Evolutionary conservation across 2,797 vertebrate genomes (phyloP).

Genomic region (Parauchenoglanis punctatus): DNA sequence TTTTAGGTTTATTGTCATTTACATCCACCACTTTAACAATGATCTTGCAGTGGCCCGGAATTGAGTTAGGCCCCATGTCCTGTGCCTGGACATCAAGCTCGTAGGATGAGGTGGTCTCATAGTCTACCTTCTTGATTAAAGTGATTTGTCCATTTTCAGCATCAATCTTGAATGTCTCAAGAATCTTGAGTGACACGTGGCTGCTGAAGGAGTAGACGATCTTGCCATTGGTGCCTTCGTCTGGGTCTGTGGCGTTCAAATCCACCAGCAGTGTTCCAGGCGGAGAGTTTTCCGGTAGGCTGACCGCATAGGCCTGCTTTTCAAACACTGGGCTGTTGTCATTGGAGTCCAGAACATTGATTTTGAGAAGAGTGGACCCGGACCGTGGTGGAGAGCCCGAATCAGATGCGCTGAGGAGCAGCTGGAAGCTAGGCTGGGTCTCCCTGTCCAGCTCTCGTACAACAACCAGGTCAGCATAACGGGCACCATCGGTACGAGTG

Average conservation of each 20-base stretch:
- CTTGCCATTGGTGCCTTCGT: slow-evolving; percentile 95
- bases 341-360: slow-evolving; percentile 94
- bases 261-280: slow-evolving; percentile 88
- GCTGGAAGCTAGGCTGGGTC: slow-evolving; percentile 86
- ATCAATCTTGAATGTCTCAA: slow-evolving; percentile 91
- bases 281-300: slow-evolving; percentile 85
- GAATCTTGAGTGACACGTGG: slow-evolving; percentile 89
- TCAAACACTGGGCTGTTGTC: slow-evolving; percentile 95
- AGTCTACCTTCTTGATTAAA: slow-evolving; percentile 91
- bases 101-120: slow-evolving; percentile 86
- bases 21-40: slow-evolving; percentile 93
- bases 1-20: slow-evolving; percentile 96
- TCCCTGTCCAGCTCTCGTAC: slow-evolving; percentile 90
- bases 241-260: slow-evolving; percentile 95
- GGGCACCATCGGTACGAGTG: slow-evolving; percentile 90
- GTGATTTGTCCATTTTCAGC: slow-evolving; percentile 89
- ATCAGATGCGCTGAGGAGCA: slow-evolving; percentile 90
- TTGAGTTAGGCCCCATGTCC: slow-evolving; percentile 94
- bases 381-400: slow-evolving; percentile 88
- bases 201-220: slow-evolving; percentile 94
- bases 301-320: slow-evolving; percentile 84
- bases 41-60: slow-evolving; percentile 95
- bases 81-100: slow-evolving; percentile 95
- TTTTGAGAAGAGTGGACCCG: slow-evolving; percentile 89
- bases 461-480: slow-evolving; percentile 93